Evolutionary conservation across 2,113 vertebrate genomes (phyloP).

Genomic region (Odontesthes bonariensis): DNA sequence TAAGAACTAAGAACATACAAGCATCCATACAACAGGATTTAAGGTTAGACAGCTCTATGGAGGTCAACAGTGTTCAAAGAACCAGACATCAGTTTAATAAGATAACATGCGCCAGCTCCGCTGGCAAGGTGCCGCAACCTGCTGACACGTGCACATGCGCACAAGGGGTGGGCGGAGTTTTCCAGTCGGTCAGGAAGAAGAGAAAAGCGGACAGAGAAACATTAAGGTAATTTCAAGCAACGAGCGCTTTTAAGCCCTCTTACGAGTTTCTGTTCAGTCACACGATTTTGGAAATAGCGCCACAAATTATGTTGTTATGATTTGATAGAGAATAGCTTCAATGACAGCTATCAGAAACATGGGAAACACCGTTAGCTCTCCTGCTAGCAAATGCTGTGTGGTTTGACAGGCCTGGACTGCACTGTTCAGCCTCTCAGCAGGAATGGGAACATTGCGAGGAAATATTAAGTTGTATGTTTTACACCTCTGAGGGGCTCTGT

Average conservation of each 20-base stretch:
- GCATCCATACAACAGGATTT: too few relatives aligned
- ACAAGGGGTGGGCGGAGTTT: constrained; percentile 65
- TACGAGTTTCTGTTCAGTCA: background rate
- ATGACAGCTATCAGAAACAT: constrained; percentile 15
- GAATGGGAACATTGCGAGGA: constrained; percentile 34
- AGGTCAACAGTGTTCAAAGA: too few relatives aligned
- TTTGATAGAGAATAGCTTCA: constrained; percentile 8
- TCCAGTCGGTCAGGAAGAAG: constrained; percentile 76
- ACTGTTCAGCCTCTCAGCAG: constrained; percentile 31
- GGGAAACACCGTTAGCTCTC: constrained; percentile 52
- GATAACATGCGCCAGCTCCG: too few relatives aligned
- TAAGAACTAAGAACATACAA: too few relatives aligned
- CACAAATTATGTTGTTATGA: background rate
- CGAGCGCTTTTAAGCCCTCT: constrained; percentile 23
- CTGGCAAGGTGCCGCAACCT: background rate
- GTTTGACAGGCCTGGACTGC: constrained; percentile 72
- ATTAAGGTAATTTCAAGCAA: constrained; percentile 65
- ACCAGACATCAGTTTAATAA: too few relatives aligned
- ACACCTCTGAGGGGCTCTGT: background rate
- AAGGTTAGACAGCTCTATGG: too few relatives aligned
- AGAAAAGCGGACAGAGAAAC: constrained; percentile 78
- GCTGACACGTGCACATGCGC: constrained; percentile 44
- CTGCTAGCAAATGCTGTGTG: constrained; percentile 60
- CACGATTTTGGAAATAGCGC: background rate
- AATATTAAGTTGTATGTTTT: constrained; percentile 32